A percentile compares a stretch with the other conserved stretches of the same genome.
These are phyloP conservation scores for Oenanthe melanoleuca DNA, from an alignment of 2,113 vertebrate species.

Conservation along the genomic window DNA sequence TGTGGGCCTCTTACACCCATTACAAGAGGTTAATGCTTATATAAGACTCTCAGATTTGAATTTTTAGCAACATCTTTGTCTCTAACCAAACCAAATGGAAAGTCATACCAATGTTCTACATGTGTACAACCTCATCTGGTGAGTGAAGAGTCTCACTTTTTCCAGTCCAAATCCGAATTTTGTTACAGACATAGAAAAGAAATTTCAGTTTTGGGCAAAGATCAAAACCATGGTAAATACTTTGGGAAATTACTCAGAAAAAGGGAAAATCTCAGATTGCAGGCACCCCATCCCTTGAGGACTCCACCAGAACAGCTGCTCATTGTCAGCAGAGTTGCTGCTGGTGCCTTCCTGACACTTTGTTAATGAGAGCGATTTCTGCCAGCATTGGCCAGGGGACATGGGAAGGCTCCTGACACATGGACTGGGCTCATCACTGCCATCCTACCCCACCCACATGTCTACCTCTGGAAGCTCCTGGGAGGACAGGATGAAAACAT, in stretches of 20 bases:
- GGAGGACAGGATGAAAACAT: background rate
- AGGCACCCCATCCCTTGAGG: background rate
- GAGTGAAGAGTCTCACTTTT: background rate
- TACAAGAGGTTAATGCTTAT: background rate
- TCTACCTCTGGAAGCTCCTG: background rate
- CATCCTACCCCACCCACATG: background rate
- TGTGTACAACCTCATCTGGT: background rate
- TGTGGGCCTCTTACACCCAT: background rate
- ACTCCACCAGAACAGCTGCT: constrained; percentile 38
- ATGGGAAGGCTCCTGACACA: accelerated
- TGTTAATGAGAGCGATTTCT: background rate
- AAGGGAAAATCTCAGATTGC: constrained; percentile 45
- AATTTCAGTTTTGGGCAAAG: constrained; percentile 23
- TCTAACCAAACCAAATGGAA: background rate
- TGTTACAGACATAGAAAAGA: background rate
- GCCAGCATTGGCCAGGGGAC: background rate
- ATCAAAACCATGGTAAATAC: constrained; percentile 27
- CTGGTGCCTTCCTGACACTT: background rate
- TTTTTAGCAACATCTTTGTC: background rate
- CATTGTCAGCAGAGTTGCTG: background rate
- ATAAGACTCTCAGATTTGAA: background rate
- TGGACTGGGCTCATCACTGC: background rate
- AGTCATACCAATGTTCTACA: background rate
- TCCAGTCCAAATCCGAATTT: background rate
- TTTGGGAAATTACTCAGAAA: constrained; percentile 27